Evolutionary conservation across 2,888 invertebrate species (phyloP), one percentile per base, ranked within the genome.

Genomic region (Ormia ochracea): DNA sequence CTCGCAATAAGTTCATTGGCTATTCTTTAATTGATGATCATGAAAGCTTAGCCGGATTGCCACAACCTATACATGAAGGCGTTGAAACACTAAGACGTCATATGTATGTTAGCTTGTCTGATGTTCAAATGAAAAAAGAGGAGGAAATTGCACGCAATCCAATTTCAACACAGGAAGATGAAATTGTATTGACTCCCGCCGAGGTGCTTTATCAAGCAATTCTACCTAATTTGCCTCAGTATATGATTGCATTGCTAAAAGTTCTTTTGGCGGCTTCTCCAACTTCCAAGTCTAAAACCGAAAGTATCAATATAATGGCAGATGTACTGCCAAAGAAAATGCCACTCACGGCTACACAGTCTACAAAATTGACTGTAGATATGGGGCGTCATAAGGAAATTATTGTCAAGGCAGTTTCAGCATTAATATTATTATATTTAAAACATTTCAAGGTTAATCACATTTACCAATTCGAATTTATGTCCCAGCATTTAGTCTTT

Each of bases 311-410:
- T 90, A 98, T 99, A 50, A 94, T 99, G 93, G 96, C 98, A 43
- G 99, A 99, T 90, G 96, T 99, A 58, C 90, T 99, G 83, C 99
- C 99, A 0, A 98, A 97, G 90, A 97, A 98, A 91, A 97, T 98
- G 97, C 98, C 98, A 52, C 95, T 97, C 92, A 98, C 98, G 33
- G 96, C 98, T 4, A 91, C 97, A 21, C 97, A 98, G 88, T 97
- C 98, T 0, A 94, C 98, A 91, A 97, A 97, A 91, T 91, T 99
- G 52, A 98, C 98, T 50, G 96, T 98, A 84, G 99, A 99, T 91
- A 97, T 99, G 21, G 98, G 98, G 89, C 93, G 99, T 69, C 99
- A 99, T 90, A 99, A 99, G 90, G 98, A 99, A 91, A 97, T 99
- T 66, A 97, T 99, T 84, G 98, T 99, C 0, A 99, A 99, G 91